Evolutionary conservation across 2,888 invertebrate genomes (phyloP), one percentile per base, ranked within the genome.

Genomic region (Muscina levida): DNA sequence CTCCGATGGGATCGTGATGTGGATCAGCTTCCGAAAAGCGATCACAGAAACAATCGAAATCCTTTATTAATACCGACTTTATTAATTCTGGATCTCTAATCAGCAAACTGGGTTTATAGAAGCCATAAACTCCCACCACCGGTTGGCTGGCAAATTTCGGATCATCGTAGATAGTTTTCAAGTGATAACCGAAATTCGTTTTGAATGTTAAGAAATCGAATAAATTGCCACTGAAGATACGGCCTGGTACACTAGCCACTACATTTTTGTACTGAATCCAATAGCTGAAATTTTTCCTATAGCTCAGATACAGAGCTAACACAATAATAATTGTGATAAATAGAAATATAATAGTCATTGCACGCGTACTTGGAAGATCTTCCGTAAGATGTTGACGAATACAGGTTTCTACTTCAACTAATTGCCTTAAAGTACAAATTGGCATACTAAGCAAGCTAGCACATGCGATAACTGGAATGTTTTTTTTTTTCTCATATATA

Each of bases 11-110:
- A 84, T 88, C 88, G 10, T 79, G 73, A 0, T 44, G 51, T 0
- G 65, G 71, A 74, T 86, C 86, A 0, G 86, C 86, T 13, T 87
- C 82, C 26, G 86, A 87, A 62, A 85, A 87, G 0, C 89, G 88
- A 73, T 87, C 88, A 1, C 84, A 72, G 31, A 88, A 88, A 51
- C 80, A 83, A 67, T 87, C 82, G 17, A 88, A 88, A 11, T 85
- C 74, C 56, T 90, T 91, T 11, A 91, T 86, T 13, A 92, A 82
- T 8, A 92, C 77, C 1, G 85, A 83, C 57, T 91, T 91, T 0
- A 91, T 85, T 0, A 92, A 72, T 24, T 91, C 89, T 0, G 90
- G 91, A 83, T 92, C 91, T 0, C 90, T 88, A 1, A 90, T 68
- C 10, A 92, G 57, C 1, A 92, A 39, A 2, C 87, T 87, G 0